Conservation (phyloP, 2,888 invertebrate species). For the Coelopa pilipes region DNA sequence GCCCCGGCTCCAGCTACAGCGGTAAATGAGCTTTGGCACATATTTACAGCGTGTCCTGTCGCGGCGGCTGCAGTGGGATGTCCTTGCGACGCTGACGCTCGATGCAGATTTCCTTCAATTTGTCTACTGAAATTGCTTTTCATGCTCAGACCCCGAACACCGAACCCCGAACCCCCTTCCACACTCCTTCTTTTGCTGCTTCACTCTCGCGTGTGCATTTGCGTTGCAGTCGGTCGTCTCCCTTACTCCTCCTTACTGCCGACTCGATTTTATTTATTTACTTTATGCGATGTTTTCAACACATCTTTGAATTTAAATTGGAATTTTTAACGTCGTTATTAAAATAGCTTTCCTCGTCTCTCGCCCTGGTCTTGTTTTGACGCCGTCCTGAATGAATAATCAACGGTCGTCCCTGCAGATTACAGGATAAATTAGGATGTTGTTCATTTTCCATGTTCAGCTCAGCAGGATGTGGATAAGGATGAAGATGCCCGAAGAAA, state of each 20-base stretch:
- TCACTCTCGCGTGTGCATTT: conserved; percentile 26
- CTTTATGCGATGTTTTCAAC: conserved; percentile 44
- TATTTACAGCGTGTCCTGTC: background rate
- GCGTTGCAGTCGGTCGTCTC: conserved; percentile 35
- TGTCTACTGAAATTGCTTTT: conserved; percentile 59
- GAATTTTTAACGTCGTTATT: conserved; percentile 61
- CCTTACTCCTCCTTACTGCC: conserved; percentile 25
- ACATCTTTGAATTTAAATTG: conserved; percentile 64
- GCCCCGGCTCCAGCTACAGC: background rate
- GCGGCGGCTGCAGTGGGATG: background rate
- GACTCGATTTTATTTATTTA: conserved; percentile 47
- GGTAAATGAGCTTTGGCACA: background rate
- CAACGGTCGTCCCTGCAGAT: conserved; percentile 37
- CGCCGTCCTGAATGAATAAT: conserved; percentile 57
- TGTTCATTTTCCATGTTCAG: background rate
- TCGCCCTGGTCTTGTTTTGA: conserved; percentile 39
- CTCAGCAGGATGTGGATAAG: too few relatives aligned
- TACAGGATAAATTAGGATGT: conserved; percentile 2
- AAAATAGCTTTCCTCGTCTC: conserved; percentile 56
- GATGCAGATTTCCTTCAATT: conserved; percentile 53
- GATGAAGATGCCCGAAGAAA: too few relatives aligned
- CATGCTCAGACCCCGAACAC: conserved; percentile 42
- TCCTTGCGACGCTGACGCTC: background rate
- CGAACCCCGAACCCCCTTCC: background rate
- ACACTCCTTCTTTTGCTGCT: conserved; percentile 41